These are phyloP conservation scores for Polydrusus tereticollis DNA, from an alignment of 2,888 invertebrate genomes.

Conservation along the genomic window DNA sequence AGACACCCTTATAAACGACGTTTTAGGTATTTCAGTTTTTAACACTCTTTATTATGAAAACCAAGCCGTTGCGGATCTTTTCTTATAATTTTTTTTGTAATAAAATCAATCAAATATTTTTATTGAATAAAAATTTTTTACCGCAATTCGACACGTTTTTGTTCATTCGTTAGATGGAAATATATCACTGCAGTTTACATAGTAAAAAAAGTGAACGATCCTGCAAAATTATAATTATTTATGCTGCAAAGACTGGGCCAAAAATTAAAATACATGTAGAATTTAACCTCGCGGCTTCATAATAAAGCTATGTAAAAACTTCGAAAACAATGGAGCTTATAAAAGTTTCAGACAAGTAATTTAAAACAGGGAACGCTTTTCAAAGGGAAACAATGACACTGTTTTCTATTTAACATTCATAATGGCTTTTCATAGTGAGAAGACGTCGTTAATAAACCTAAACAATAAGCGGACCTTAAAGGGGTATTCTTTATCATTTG, in stretches of 20 bases:
- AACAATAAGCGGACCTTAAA: constrained; percentile 45
- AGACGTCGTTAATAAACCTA: constrained; percentile 48
- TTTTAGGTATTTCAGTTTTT: too few species aligned
- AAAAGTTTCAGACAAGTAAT: constrained; percentile 53
- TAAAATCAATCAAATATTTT: too few species aligned
- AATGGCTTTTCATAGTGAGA: constrained; percentile 44
- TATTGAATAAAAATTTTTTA: too few species aligned
- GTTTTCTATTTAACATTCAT: constrained; percentile 53
- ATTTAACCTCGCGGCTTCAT: constrained; percentile 9
- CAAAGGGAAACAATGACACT: constrained; percentile 53
- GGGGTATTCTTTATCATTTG: constrained; percentile 38
- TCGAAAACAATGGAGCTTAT: constrained; percentile 51
- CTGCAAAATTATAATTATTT: not conserved
- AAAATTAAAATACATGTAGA: constrained; percentile 17
- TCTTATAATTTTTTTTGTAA: too few species aligned
- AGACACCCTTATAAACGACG: too few species aligned
- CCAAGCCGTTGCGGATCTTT: too few species aligned
- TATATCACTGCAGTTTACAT: too few species aligned
- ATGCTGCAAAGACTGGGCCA: not conserved
- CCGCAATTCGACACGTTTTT: too few species aligned
- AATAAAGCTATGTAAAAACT: constrained; percentile 40
- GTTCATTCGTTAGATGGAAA: too few species aligned
- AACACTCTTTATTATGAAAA: too few species aligned
- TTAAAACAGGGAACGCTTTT: constrained; percentile 51
- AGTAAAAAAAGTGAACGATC: too few species aligned